Evolutionary conservation across 1,140 invertebrate genomes (phyloP).

Genomic region (Drosophila bocki): DNA sequence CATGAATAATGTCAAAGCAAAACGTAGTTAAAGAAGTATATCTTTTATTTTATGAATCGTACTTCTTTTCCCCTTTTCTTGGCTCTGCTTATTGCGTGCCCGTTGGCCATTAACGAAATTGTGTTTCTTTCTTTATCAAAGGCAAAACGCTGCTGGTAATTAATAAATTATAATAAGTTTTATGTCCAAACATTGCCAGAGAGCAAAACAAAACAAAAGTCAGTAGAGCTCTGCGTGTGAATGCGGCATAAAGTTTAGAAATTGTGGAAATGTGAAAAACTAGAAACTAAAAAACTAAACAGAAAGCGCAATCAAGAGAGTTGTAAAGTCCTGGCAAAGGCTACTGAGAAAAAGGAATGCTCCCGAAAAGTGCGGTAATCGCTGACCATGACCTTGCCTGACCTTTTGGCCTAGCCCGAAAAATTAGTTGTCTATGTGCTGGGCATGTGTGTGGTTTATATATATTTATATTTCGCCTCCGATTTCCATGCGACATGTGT

Average conservation of each 20-base stretch:
- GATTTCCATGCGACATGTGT: constrained; percentile 61
- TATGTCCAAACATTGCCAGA: constrained; percentile 41
- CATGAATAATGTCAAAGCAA: constrained; percentile 70
- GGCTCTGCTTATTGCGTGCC: constrained; percentile 52
- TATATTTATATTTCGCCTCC: constrained; percentile 24
- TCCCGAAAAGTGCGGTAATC: constrained; percentile 29
- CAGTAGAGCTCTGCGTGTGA: constrained; percentile 51
- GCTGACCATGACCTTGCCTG: constrained; percentile 66
- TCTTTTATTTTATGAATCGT: constrained; percentile 42
- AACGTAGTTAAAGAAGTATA: constrained; percentile 31
- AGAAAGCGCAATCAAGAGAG: constrained; percentile 23
- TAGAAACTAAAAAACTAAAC: constrained; percentile 21
- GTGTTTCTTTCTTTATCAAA: constrained; percentile 33
- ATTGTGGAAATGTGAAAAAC: constrained; percentile 32
- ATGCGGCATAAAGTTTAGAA: constrained; percentile 45
- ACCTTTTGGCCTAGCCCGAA: constrained; percentile 52
- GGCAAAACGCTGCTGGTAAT: constrained; percentile 52
- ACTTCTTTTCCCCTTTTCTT: constrained; percentile 1
- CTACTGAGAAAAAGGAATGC: constrained; percentile 7
- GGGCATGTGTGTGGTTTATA: constrained; percentile 7
- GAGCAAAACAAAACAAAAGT: constrained; percentile 28
- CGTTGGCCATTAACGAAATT: constrained; percentile 55
- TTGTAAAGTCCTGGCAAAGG: constrained; percentile 16
- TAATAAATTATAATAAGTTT: constrained; percentile 74
- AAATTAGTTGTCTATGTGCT: constrained; percentile 24